phyloP scores from a whole-genome alignment of 2,113 vertebrate species.

The Oxyura jamaicensis region DNA sequence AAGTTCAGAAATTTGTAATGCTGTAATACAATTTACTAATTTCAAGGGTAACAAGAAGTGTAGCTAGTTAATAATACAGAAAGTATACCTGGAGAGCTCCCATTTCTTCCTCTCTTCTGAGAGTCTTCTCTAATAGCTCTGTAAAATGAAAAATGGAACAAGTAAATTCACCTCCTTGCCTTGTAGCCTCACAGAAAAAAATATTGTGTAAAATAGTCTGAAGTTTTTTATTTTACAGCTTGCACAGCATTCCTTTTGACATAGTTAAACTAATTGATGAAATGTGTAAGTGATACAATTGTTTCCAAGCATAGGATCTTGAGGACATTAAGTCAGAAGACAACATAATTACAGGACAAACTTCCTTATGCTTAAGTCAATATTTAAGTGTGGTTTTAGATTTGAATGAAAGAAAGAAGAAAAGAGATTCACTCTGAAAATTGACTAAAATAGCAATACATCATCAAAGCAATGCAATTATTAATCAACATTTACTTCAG shows the following conservation, averaged over 20 bases:
- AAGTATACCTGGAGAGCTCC: conserved; percentile 85
- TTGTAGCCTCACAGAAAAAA: background rate
- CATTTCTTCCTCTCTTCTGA: conserved; percentile 89
- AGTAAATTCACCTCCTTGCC: background rate
- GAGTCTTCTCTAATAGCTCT: conserved; percentile 86
- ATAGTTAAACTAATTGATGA: background rate
- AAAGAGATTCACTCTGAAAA: background rate
- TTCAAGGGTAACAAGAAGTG: background rate
- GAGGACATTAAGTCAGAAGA: background rate
- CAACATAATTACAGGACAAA: background rate
- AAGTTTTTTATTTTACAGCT: background rate
- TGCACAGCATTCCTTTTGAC: background rate
- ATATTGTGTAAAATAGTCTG: background rate
- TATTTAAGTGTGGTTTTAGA: background rate
- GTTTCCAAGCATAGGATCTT: background rate
- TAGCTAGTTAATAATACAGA: background rate
- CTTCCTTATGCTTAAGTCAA: background rate
- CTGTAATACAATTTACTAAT: background rate
- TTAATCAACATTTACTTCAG: background rate
- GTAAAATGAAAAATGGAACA: conserved; percentile 60
- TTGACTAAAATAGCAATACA: background rate
- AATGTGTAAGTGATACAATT: background rate
- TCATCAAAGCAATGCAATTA: background rate
- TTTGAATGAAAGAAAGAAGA: background rate
- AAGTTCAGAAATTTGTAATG: background rate